Conservation (phyloP, 2,113 vertebrate genomes). For the Crotalus viridis region DNA sequence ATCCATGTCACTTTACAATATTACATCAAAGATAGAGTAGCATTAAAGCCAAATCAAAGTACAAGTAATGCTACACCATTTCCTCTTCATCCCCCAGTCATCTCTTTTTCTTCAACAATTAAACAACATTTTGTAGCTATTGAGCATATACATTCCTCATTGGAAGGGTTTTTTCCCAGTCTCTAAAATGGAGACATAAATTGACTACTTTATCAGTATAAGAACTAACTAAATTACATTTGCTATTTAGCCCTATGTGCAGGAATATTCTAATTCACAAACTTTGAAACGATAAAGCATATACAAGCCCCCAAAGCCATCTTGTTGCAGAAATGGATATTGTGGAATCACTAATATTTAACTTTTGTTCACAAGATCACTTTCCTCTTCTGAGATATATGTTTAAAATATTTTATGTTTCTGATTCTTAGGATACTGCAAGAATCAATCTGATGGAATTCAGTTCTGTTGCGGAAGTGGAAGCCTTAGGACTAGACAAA, state of each 20-base stretch:
- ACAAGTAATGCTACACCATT: not conserved
- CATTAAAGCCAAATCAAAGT: not conserved
- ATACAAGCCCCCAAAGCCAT: not conserved
- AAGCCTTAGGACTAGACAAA: constrained; percentile 81
- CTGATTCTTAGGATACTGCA: constrained; percentile 51
- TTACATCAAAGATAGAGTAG: not conserved
- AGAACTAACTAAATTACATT: not conserved
- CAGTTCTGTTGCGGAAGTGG: constrained; percentile 74
- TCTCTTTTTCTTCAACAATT: not conserved
- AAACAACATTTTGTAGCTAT: not conserved
- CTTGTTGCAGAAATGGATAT: not conserved
- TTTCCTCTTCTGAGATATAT: not conserved
- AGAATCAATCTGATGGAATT: constrained; percentile 69
- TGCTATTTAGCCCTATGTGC: not conserved
- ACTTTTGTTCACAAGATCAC: not conserved
- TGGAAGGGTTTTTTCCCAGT: not conserved
- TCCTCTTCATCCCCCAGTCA: not conserved
- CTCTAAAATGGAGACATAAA: not conserved
- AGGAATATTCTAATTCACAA: not conserved
- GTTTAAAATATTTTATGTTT: not conserved
- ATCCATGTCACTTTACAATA: not conserved
- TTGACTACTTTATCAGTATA: not conserved
- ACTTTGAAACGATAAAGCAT: not conserved
- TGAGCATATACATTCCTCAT: no score
- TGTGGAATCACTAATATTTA: not conserved